Conservation (phyloP, 2,888 invertebrate genomes). For the Tethea ocularis region DNA sequence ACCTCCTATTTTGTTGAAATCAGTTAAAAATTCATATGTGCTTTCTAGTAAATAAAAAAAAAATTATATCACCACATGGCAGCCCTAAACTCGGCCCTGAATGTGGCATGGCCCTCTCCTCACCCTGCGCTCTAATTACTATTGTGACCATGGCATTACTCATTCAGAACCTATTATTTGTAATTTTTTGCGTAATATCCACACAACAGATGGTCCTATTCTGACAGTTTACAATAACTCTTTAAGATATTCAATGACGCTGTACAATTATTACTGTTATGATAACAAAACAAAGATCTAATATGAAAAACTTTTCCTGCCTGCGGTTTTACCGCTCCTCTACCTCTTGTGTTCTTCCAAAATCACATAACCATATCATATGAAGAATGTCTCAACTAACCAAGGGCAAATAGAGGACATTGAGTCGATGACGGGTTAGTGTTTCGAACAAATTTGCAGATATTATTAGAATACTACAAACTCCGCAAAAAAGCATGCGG, state of each 20-base stretch:
- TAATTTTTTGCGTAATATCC: slow-evolving; percentile 39
- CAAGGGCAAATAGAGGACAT: too few relatives aligned
- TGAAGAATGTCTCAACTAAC: too few relatives aligned
- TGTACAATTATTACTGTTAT: slow-evolving; percentile 31
- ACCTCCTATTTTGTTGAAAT: too few relatives aligned
- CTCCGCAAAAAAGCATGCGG: too few relatives aligned
- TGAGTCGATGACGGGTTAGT: too few relatives aligned
- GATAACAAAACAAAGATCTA: slow-evolving; percentile 26
- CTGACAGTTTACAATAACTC: not conserved
- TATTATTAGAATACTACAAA: too few relatives aligned
- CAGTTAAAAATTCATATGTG: not conserved
- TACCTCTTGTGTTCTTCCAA: too few relatives aligned
- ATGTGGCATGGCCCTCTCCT: slow-evolving; percentile 23
- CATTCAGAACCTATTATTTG: slow-evolving; percentile 27
- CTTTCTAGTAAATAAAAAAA: not conserved
- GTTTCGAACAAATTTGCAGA: too few relatives aligned
- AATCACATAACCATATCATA: too few relatives aligned
- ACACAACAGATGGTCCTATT: not conserved
- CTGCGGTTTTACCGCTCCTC: too few relatives aligned
- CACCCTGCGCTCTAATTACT: slow-evolving; percentile 33
- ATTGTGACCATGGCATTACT: slow-evolving; percentile 43
- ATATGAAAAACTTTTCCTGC: slow-evolving; percentile 27
- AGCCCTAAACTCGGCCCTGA: slow-evolving; percentile 27
- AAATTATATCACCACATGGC: not conserved
- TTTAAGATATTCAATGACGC: not conserved